Base-by-base conservation (phyloP, 64 coral and sea anemone genomes). In the Dendrophyllia cribrosa region DNA sequence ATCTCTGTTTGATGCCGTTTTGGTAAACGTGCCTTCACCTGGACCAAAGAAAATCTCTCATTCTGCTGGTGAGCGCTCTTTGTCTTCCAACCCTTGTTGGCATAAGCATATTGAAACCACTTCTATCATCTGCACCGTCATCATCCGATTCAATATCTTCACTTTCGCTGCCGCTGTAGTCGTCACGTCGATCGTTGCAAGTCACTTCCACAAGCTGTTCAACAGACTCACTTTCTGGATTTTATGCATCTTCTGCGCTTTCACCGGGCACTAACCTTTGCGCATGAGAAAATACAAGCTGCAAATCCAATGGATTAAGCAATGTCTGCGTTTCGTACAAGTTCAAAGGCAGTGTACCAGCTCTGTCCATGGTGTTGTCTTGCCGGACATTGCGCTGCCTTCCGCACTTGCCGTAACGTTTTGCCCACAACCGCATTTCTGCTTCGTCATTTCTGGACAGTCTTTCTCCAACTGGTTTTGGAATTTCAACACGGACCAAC, bases 91-190 rank as follows among this genome's bases (percentile, higher is more conserved):
- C 59, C n/a, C 75, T 63, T 89, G 88, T 90, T 90, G 75, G 22
- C 88, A 80, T 90, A 90, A 90, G 75, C 87, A 88, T 88, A 14
- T 77, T 75, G 34, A 88, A 88, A 61, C 51, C 74, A 79, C 0
- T 79, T 50, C 88, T 26, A 21, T 47, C 47, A 81, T 90, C 63
- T 80, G 75, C 62, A 81, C 46, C 48, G 20, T 17, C 61, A 11
- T 79, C 88, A 70, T 79, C 76, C 17, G 76, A 90, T 59, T 89
- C 61, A 17, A 12, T 64, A 19, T 15, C 61, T 64, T 64, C 4
- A 65, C 87, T 56, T 20, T 72, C 9, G 13, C 4, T 12, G 20
- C 61, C 66, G 65, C 88, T 90, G 75, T 79, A 90, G 44, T 90
- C 74, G 75, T 79, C 61, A 67, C 5, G 21, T 75, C 75, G 58